phyloP scores from a whole-genome alignment of 2,113 vertebrate genomes.

The Psephotus haematonotus region DNA sequence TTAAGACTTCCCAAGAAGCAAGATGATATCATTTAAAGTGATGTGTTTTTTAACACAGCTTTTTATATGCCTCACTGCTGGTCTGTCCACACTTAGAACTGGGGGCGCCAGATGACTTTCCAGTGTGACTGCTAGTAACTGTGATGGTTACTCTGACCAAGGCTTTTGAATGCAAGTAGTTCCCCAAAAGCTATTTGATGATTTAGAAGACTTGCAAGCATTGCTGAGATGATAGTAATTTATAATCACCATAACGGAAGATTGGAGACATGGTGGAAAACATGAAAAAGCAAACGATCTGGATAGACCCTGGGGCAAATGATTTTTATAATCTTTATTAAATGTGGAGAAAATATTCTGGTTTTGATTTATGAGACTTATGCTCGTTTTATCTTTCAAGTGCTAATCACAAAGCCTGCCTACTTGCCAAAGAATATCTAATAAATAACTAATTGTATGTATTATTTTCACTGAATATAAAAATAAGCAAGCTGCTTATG shows the following conservation, averaged over 20 bases:
- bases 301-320: not conserved
- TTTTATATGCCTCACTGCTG: not conserved
- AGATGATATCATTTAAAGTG: not conserved
- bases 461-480: not conserved
- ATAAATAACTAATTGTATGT: not conserved
- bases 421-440: not conserved
- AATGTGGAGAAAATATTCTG: not conserved
- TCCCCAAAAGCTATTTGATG: not conserved
- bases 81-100: not conserved
- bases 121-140: not conserved
- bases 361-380: not conserved
- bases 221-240: not conserved
- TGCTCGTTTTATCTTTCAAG: not conserved
- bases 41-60: not conserved
- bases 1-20: not conserved
- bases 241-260: not conserved
- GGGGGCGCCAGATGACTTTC: not conserved
- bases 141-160: not conserved
- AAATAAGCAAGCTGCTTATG: not conserved
- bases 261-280: not conserved
- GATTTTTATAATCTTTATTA: not conserved
- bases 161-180: not conserved
- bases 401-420: not conserved
- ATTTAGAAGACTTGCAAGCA: not conserved
- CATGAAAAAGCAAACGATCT: not conserved